These are phyloP conservation scores for Panthera leo DNA, from an alignment of 2,113 vertebrate species.

Conservation along the genomic window DNA sequence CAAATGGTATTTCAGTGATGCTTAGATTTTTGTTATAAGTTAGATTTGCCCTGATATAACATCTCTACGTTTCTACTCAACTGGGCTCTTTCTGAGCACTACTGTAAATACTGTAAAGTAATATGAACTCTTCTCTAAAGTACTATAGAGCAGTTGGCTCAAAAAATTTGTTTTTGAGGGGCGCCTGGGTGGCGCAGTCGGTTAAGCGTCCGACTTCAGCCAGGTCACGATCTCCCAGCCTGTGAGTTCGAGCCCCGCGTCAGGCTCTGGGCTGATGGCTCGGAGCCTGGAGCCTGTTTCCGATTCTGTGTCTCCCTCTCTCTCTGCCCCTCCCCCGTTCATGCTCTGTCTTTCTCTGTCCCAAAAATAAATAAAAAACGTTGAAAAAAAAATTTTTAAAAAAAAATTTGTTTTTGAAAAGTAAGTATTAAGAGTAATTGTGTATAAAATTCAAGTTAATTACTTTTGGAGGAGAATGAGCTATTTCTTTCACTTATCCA, in stretches of 20 bases:
- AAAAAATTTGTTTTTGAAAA: neutral
- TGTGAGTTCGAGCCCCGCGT: too few species aligned
- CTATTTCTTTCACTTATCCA: neutral
- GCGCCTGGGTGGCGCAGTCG: too few species aligned
- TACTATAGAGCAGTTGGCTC: neutral
- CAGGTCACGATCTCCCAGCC: too few species aligned
- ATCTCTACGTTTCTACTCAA: neutral
- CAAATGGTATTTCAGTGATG: neutral
- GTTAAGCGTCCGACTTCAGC: too few species aligned
- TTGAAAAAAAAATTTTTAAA: too few species aligned
- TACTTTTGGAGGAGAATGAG: neutral
- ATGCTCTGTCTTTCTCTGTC: too few species aligned
- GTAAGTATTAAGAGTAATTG: neutral
- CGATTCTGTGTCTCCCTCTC: too few species aligned
- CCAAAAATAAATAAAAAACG: too few species aligned
- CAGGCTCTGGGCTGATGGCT: too few species aligned
- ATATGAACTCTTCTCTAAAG: neutral
- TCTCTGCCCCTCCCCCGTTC: too few species aligned
- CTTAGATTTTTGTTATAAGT: neutral
- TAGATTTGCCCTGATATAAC: neutral
- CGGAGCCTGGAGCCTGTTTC: too few species aligned
- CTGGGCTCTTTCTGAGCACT: neutral
- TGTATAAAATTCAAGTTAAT: neutral
- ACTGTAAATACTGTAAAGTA: neutral
- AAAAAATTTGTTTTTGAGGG: neutral